These are phyloP conservation scores for Pedionomus torquatus DNA, from an alignment of 2,113 vertebrate genomes.

Conservation along the genomic window DNA sequence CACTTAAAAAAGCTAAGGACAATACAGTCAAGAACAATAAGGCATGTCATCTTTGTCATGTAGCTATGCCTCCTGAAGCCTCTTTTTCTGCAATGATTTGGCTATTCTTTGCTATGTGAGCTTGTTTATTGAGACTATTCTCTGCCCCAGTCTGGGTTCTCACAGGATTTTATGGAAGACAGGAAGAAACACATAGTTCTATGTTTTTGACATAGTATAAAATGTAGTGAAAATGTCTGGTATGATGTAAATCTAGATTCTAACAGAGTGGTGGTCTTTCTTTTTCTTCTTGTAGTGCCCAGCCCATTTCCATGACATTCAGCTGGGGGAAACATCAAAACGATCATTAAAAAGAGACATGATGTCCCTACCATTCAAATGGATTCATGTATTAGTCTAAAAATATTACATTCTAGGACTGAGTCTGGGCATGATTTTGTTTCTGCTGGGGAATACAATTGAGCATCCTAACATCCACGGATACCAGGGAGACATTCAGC, in stretches of 20 bases:
- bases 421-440: background rate
- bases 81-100: background rate
- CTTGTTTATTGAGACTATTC: background rate
- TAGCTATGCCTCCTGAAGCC: background rate
- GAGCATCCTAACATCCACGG: background rate
- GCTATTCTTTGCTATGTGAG: background rate
- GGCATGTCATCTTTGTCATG: background rate
- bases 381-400: background rate
- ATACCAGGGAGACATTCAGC: background rate
- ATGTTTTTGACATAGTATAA: background rate
- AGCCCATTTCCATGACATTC: background rate
- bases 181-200: background rate
- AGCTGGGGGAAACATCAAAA: background rate
- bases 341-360: background rate
- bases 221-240: background rate
- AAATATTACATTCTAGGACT: background rate
- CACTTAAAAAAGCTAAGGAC: background rate
- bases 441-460: background rate
- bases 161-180: background rate
- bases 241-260: background rate
- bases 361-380: background rate
- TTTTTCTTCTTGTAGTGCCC: background rate
- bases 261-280: background rate
- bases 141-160: background rate
- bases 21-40: background rate